Percentiles rank a stretch among this genome's conserved stretches.
Conservation (phyloP, 2,113 vertebrate genomes). For the Coreoperca whiteheadi region DNA sequence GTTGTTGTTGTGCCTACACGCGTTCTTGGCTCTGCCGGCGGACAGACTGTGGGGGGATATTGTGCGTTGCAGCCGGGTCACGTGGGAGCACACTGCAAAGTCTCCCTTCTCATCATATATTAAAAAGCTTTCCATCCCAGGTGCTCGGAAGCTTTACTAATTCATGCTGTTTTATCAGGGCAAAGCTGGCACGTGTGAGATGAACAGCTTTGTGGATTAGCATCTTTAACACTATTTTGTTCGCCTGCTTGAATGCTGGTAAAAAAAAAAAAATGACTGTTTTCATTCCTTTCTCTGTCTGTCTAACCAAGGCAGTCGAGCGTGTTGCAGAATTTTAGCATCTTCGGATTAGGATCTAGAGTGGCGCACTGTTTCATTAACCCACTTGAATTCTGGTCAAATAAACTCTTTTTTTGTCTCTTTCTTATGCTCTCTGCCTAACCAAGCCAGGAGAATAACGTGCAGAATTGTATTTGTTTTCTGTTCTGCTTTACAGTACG, state of each 20-base stretch:
- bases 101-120: slow-evolving; percentile 74
- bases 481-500: slow-evolving; percentile 54
- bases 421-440: slow-evolving; percentile 22
- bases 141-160: slow-evolving; percentile 74
- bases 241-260: slow-evolving; percentile 53
- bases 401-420: slow-evolving; percentile 14
- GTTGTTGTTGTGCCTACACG: background rate
- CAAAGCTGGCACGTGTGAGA: slow-evolving; percentile 60
- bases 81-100: slow-evolving; percentile 62
- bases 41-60: slow-evolving; percentile 63
- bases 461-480: slow-evolving; percentile 61
- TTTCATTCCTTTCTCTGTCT: slow-evolving; percentile 52
- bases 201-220: slow-evolving; percentile 73
- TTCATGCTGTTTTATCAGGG: slow-evolving; percentile 70
- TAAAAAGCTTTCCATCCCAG: slow-evolving; percentile 75
- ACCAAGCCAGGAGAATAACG: slow-evolving; percentile 57
- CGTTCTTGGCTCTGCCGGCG: slow-evolving; percentile 43
- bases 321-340: slow-evolving; percentile 46
- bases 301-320: slow-evolving; percentile 37
- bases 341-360: slow-evolving; percentile 58
- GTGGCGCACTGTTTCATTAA: slow-evolving; percentile 54
- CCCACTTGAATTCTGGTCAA: slow-evolving; percentile 56
- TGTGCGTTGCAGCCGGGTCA: slow-evolving; percentile 57
- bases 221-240: slow-evolving; percentile 74
- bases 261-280: slow-evolving; percentile 50